Evolutionary conservation across 92 coral and sea anemone genomes (phyloP).

Genomic region (Zoanthus solanderi): DNA sequence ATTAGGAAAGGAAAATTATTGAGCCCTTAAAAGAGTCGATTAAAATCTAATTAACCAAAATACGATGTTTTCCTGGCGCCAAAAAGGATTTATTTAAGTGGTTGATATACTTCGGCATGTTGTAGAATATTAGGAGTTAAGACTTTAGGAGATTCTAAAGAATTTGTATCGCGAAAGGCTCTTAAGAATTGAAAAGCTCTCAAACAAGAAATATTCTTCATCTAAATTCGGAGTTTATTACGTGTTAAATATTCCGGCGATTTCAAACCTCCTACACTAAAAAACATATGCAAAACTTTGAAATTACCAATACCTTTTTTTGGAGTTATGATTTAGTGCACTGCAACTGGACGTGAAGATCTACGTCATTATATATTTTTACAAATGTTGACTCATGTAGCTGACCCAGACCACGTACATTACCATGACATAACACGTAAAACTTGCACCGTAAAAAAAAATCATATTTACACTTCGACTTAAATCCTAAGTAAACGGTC

Average conservation of each 20-base stretch:
- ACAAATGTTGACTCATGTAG: background rate
- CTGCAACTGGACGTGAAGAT: background rate
- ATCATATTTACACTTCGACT: background rate
- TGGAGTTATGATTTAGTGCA: background rate
- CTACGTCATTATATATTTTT: background rate
- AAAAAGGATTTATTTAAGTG: background rate
- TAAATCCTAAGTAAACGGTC: background rate
- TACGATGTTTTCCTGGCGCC: conserved; percentile 31
- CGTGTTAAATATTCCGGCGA: background rate
- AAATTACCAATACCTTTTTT: conserved; percentile 5
- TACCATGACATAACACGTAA: background rate
- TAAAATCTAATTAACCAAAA: conserved; percentile 2
- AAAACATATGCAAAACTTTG: background rate
- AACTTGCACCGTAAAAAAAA: background rate
- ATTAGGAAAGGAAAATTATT: background rate
- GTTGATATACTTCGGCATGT: background rate
- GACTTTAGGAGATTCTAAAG: conserved; percentile 4
- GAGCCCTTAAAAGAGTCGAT: background rate
- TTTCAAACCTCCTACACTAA: background rate
- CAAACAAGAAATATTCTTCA: background rate
- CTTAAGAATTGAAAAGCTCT: background rate
- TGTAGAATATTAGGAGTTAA: background rate
- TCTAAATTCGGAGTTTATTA: background rate
- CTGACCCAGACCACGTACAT: too few relatives aligned
- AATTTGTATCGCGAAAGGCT: conserved; percentile 6